Evolutionary conservation across 2,113 vertebrate genomes (phyloP).

Genomic region (Phaethon lepturus): DNA sequence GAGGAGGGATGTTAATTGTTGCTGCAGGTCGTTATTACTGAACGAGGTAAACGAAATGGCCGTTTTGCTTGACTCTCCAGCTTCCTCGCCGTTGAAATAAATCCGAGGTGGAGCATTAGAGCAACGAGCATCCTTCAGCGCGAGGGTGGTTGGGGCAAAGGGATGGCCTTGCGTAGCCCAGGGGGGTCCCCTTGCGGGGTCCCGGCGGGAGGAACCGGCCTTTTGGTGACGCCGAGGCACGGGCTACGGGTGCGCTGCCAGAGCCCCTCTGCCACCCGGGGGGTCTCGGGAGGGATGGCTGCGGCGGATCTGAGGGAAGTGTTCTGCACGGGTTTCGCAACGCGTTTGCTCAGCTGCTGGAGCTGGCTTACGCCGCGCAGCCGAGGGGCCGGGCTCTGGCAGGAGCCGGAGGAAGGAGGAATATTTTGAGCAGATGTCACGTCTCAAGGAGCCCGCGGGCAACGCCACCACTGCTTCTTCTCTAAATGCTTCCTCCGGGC

Average conservation of each 20-base stretch:
- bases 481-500: background rate
- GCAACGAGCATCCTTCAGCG: background rate
- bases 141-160: background rate
- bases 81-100: background rate
- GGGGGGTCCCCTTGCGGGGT: accelerated
- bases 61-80: constrained; percentile 44
- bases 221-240: background rate
- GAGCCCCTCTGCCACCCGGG: background rate
- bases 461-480: background rate
- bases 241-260: background rate
- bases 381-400: background rate
- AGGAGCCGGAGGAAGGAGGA: background rate
- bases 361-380: background rate
- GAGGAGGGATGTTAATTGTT: constrained; percentile 75
- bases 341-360: background rate
- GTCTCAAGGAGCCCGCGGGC: background rate
- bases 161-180: accelerated
- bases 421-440: background rate
- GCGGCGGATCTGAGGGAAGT: accelerated
- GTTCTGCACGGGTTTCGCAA: accelerated
- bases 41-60: constrained; percentile 57
- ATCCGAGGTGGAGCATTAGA: accelerated
- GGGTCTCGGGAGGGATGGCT: background rate
- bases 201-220: background rate
- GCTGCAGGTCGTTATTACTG: constrained; percentile 70